A percentile compares a stretch with the other conserved stretches of the same genome.
Evolutionary conservation across 2,113 vertebrate species (phyloP).

Genomic region (Daphoenositta chrysoptera): DNA sequence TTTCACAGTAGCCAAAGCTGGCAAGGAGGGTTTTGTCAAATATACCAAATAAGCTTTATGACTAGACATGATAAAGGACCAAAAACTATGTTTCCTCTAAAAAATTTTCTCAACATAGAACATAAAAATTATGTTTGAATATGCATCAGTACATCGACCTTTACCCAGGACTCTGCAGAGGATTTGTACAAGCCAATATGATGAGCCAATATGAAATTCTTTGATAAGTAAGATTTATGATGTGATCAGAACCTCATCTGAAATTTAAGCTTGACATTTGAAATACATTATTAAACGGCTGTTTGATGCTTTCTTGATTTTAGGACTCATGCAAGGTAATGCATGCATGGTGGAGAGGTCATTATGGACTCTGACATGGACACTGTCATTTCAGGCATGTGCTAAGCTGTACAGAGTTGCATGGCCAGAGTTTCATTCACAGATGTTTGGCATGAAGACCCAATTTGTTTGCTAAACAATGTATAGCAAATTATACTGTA

Average conservation of each 20-base stretch:
- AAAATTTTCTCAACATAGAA: background rate
- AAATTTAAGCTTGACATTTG: background rate
- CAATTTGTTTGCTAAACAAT: constrained; percentile 10
- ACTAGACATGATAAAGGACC: background rate
- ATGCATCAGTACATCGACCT: rapidly evolving
- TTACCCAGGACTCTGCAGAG: background rate
- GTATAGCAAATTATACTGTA: background rate
- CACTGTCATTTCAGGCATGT: constrained; percentile 10
- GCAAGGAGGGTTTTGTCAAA: background rate
- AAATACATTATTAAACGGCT: background rate
- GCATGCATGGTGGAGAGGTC: constrained; percentile 15
- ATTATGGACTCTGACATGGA: constrained; percentile 11
- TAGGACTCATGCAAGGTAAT: constrained; percentile 66
- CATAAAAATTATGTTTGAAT: background rate
- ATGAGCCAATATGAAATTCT: background rate
- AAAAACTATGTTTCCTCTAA: background rate
- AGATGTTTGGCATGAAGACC: constrained; percentile 36
- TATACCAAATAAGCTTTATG: background rate
- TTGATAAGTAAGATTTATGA: background rate
- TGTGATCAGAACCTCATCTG: background rate
- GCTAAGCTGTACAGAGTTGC: constrained; percentile 8
- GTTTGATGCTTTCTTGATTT: constrained; percentile 67
- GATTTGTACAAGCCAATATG: background rate
- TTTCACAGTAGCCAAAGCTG: background rate
- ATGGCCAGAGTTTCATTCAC: background rate